phyloP scores from a whole-genome alignment of 37 sponge, comb jelly and placozoan genomes.

The Aplysina aerophoba region DNA sequence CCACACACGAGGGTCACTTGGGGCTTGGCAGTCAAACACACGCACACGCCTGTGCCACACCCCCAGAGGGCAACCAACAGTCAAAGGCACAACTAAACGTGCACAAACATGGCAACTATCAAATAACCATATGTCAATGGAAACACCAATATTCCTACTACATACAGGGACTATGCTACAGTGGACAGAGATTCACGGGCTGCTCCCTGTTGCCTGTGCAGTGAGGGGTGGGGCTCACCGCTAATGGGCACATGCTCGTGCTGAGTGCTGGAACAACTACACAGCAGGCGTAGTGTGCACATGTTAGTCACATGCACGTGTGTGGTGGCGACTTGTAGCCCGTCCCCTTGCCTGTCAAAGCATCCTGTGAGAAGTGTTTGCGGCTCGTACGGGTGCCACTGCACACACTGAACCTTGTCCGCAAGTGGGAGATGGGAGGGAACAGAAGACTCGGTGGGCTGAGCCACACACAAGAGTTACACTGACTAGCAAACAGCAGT shows the following conservation, averaged over 20 bases:
- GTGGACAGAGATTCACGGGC: too few species aligned
- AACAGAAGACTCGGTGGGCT: too few species aligned
- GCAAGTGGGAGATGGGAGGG: constrained; percentile 2
- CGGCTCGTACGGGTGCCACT: constrained; percentile 84
- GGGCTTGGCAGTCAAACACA: constrained; percentile 29
- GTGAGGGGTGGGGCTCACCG: too few species aligned
- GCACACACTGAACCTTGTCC: constrained; percentile 74
- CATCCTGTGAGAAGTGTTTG: constrained; percentile 72
- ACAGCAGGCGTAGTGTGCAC: not conserved
- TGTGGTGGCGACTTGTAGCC: not conserved
- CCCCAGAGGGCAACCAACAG: not conserved
- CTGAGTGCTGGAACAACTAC: not conserved
- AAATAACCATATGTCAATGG: too few species aligned
- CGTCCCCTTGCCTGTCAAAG: constrained; percentile 58
- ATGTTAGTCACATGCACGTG: too few species aligned
- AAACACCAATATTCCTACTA: too few species aligned
- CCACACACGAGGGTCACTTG: constrained; percentile 55
- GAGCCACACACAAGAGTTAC: not conserved
- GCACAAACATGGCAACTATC: too few species aligned
- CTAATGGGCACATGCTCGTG: not conserved
- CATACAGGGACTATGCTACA: too few species aligned
- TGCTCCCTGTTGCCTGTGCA: too few species aligned
- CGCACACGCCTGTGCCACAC: constrained; percentile 18
- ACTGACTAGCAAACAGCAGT: not conserved
- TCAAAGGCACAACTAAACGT: too few species aligned